Base-by-base conservation (phyloP, 2,888 invertebrate genomes). In the Eristalis tenax region DNA sequence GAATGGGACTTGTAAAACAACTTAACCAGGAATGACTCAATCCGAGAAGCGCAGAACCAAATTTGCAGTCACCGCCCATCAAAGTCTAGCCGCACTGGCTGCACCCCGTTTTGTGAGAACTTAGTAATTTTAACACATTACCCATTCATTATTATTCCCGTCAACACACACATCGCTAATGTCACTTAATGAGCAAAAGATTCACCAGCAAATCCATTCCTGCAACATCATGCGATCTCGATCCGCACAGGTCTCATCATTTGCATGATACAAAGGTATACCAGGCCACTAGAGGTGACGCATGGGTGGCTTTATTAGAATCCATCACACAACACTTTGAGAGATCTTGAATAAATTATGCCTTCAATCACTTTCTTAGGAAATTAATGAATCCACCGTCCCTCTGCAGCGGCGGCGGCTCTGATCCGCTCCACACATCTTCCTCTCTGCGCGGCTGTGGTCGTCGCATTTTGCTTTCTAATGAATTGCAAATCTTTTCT, bases 401-500 rank as follows among this genome's bases (percentile, higher is more conserved):
- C 61, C 13, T 13, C 18, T 18, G 18, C 23, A 8, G 1, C 56
- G 1, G 2, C 18, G 15, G 2, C 56, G 4, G 4, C 26, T 5
- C 23, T 63, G 26, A 8, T 4, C 63, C n/a, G 18, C 35, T 4
- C 15, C 28, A 10, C 35, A 11, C 22, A 65, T 18, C 64, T n/a
- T 11, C 18, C 64, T 3, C 64, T 10, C 50, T 23, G 11, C 81
- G 69, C 50, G 69, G 50, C 18, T 1, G 6, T 18, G 50, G 74
- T 64, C 56, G 43, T 26, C 28, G 57, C 65, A 66, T 76, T 50
- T 66, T 63, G 86, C 78, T 86, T 86, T 83, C 86, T 86, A 86
- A 83, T 86, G 86, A 86, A 86, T 86, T 86, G 86, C 65, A 86
- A 83, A 86, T 86, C 86, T 83, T 86, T 86, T 86, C 86, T 86